Base-by-base conservation (phyloP, 2,888 invertebrate species). In the Caenorhabditis sp. region DNA sequence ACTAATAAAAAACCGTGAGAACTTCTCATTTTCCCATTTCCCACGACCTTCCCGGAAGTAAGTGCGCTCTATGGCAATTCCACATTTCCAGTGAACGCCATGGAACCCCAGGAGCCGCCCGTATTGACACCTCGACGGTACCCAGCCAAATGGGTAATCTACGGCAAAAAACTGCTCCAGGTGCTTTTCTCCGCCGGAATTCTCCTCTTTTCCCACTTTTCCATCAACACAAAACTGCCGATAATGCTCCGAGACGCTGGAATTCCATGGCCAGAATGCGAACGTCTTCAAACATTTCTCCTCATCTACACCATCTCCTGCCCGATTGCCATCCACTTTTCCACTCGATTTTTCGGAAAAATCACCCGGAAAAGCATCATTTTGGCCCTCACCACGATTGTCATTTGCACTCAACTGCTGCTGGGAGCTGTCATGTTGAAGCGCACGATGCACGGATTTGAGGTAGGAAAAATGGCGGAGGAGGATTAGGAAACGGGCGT, bases 361-460 rank as follows among this genome's bases (percentile, higher is more conserved):
- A 15, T 40, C 40, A 40, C 40, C 50, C 18, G 70, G n/a, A 70
- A 70, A 61, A 24, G 24, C 15, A 40, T 70, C 50, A 70, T 70
- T 24, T 8, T 61, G 70, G 32, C 61, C 26, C 24, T 51, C 13
- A 70, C 70, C 9, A 70, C 61, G 13, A 37, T 61, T 5, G 58
- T 70, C 1, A 70, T 70, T 28, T 60, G 51, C 2, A 53, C 61
- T 51, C 70, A 70, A n/a, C 35, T 70, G 20, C 20, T 70, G 9
- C 9, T 70, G n/a, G 70, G 70, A n/a, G 70, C 61, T 13, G 40
- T 70, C 18, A 26, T 61, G 50, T 35, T 70, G 20, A 70, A 70
- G 22, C 51, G 47, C 3, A 18, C 35, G 15, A 32, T 60, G 3
- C 11, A 51, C 0, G 70, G 70, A 53, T 70, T 70, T n/a, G 70